Conservation (phyloP, 2,113 vertebrate species). For the Protobothrops mucrosquamatus region DNA sequence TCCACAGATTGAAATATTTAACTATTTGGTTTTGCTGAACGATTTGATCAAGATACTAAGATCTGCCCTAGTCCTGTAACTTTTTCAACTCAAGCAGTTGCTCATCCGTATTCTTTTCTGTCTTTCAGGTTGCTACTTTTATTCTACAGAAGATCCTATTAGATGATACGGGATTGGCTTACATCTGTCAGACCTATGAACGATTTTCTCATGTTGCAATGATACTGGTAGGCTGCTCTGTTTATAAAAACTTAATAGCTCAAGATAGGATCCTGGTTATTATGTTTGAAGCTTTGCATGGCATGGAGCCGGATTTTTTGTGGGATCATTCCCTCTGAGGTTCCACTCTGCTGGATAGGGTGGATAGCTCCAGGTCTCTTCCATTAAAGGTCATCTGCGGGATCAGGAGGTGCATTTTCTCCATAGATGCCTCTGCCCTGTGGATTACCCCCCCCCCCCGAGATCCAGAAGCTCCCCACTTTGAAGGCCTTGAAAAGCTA, state of each 20-base stretch:
- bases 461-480: background rate
- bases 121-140: constrained; percentile 92
- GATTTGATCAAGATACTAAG: background rate
- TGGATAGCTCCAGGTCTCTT: background rate
- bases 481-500: background rate
- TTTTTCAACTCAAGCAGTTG: background rate
- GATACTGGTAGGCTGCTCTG: constrained; percentile 83
- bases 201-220: constrained; percentile 97
- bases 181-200: constrained; percentile 97
- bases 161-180: constrained; percentile 96
- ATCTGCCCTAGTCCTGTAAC: background rate
- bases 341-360: background rate
- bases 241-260: background rate
- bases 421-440: background rate
- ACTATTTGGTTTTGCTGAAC: background rate
- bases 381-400: background rate
- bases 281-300: background rate
- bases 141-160: constrained; percentile 97
- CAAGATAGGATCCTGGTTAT: background rate
- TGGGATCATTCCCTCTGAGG: background rate
- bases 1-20: background rate
- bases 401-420: background rate
- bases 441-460: background rate
- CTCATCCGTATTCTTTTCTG: constrained; percentile 16
- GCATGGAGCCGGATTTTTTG: background rate